These are phyloP conservation scores for Ctenoplectra terminalis DNA, from an alignment of 1,140 invertebrate species.

Conservation along the genomic window DNA sequence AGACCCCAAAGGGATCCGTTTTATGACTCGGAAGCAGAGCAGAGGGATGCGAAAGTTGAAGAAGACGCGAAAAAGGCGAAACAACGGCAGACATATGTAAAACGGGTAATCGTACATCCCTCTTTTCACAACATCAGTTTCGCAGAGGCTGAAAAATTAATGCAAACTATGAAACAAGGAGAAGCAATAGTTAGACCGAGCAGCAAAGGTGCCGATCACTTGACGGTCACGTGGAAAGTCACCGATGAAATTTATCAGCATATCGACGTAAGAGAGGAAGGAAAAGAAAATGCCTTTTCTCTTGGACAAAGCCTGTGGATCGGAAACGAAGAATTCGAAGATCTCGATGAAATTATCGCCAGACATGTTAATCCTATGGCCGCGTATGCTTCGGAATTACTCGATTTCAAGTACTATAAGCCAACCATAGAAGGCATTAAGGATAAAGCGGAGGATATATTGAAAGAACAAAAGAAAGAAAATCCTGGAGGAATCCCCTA, in stretches of 20 bases:
- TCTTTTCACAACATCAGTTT: slow-evolving; percentile 98
- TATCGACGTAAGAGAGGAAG: slow-evolving; percentile 97
- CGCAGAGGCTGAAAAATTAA: slow-evolving; percentile 94
- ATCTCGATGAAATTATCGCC: slow-evolving; percentile 99
- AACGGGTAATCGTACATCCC: slow-evolving; percentile 98
- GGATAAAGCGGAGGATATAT: slow-evolving; percentile 93
- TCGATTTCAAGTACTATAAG: slow-evolving; percentile 96
- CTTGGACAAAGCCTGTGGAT: slow-evolving; percentile 94
- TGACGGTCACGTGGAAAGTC: slow-evolving; percentile 99
- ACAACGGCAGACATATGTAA: slow-evolving; percentile 92
- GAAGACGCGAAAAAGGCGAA: slow-evolving; percentile 92
- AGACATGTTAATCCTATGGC: slow-evolving; percentile 98
- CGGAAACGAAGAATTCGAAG: slow-evolving; percentile 96
- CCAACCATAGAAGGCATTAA: slow-evolving; percentile 88
- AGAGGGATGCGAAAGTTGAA: slow-evolving; percentile 90
- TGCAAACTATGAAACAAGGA: slow-evolving; percentile 96
- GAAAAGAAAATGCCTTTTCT: slow-evolving; percentile 98
- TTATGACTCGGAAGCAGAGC: slow-evolving; percentile 95
- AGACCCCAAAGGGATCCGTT: slow-evolving; percentile 94
- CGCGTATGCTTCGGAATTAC: slow-evolving; percentile 93
- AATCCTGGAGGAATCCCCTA: slow-evolving; percentile 96
- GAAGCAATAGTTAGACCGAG: slow-evolving; percentile 98
- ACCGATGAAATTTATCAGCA: slow-evolving; percentile 97
- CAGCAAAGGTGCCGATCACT: slow-evolving; percentile 97
- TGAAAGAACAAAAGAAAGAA: slow-evolving; percentile 93